Base-by-base conservation (phyloP, 2,888 invertebrate genomes). In the Tipula helvola region DNA sequence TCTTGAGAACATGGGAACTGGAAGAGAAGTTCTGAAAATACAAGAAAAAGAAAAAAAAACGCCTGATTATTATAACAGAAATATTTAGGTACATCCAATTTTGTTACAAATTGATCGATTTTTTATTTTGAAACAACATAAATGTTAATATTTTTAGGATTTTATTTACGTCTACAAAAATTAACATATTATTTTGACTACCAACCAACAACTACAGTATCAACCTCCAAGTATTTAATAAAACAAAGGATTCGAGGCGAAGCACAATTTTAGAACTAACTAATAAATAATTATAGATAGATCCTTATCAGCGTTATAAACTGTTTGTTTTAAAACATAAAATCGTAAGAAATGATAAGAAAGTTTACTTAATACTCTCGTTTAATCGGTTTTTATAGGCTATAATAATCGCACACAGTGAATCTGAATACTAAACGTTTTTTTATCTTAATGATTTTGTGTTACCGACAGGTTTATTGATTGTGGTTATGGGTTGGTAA, bases 1-100 rank as follows among this genome's bases (percentile, higher is more conserved):
- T 89, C 95, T 94, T 90, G 94, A 93, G 91, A 95, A 94, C 93
- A 95, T 95, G 89, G 95, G 94, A 90, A 95, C 95, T 90, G 95
- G 95, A 89, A 95, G 93, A 89, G 93, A 92, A 89, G 93, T 93
- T 92, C 95, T 95, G 91, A 39, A 91, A 90, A 89, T 89, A 90
- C 90, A 87, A 86, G 86, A 52, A 16, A 36, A 13, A 39, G 36
- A 28, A 28, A 28, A 28, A 84, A n/a, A 71, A 8, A 28, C 10
- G 71, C 5, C n/a, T 52, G 16, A 71, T 16, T 52, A 52, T 1
- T 52, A 7, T 52, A 52, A 52, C 52, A 44, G 28, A 28, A 28
- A 44, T 12, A 44, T 39, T 5, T 39, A 39, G 3, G 39, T 39
- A 39, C 39, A 7, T 5, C 5, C 28, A 28, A 28, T 1, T 28